Percentiles rank a stretch among this genome's conserved stretches.
Conservation (phyloP, 2,797 vertebrate species). For the Sparidentex hasta region DNA sequence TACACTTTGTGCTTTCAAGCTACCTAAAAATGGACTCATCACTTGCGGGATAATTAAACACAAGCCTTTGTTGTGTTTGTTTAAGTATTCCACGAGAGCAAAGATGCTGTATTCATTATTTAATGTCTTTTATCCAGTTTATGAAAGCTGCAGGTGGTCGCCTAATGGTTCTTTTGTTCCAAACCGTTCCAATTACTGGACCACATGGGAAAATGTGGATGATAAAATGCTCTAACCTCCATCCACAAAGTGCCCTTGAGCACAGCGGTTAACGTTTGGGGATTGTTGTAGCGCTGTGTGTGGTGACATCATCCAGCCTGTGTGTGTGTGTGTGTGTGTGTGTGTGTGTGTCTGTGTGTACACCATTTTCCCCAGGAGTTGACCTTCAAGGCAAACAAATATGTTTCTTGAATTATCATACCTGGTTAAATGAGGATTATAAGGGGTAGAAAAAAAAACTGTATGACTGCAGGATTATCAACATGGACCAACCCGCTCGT, state of each 20-base stretch:
- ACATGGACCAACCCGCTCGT: constrained; percentile 32
- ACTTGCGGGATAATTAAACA: constrained; percentile 33
- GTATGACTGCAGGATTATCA: constrained; percentile 38
- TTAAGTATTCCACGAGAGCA: constrained; percentile 31
- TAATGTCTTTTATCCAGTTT: constrained; percentile 60
- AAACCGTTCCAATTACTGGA: constrained; percentile 67
- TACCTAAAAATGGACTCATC: constrained; percentile 11
- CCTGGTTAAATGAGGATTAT: constrained; percentile 30
- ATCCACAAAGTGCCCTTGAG: constrained; percentile 74
- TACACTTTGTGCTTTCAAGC: constrained; percentile 16
- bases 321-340: constrained; percentile 3
- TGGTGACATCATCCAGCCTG: constrained; percentile 49
- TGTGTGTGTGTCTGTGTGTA: not conserved
- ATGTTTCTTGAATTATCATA: constrained; percentile 19
- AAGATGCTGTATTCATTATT: constrained; percentile 57
- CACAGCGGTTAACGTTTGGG: constrained; percentile 64
- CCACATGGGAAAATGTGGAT: constrained; percentile 68
- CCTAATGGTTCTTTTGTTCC: constrained; percentile 73
- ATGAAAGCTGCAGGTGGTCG: constrained; percentile 70
- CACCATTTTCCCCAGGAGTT: not conserved
- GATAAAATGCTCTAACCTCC: constrained; percentile 69
- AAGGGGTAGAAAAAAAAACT: not conserved
- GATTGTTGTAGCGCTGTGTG: constrained; percentile 36
- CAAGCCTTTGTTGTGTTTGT: constrained; percentile 51
- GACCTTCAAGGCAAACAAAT: constrained; percentile 30